These are phyloP conservation scores for Ecdyonurus torrentis DNA, from an alignment of 2,888 invertebrate genomes.

Conservation along the genomic window DNA sequence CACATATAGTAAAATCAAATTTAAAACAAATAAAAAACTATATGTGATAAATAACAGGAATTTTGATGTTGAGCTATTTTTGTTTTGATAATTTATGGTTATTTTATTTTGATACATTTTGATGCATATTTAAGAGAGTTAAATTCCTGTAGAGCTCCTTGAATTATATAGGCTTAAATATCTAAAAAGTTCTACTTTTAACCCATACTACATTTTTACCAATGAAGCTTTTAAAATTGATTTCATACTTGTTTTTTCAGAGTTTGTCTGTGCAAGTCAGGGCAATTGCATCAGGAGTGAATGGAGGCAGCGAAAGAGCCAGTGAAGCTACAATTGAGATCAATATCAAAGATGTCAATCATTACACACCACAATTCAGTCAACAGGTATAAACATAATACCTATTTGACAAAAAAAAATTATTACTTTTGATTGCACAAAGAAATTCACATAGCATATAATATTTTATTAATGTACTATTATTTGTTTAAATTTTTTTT, in stretches of 20 bases:
- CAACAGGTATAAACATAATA: too few species aligned
- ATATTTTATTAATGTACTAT: conserved; percentile 1
- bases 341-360: conserved; percentile 57
- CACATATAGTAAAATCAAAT: too few species aligned
- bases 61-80: too few species aligned
- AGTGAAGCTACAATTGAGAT: conserved; percentile 45
- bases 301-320: neutral
- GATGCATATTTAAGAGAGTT: too few species aligned
- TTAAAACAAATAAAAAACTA: too few species aligned
- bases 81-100: too few species aligned
- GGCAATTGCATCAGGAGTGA: conserved; percentile 2
- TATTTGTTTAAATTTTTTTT: too few species aligned
- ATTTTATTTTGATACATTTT: too few species aligned
- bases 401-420: too few species aligned
- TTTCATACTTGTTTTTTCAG: neutral
- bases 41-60: too few species aligned
- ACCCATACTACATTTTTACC: neutral
- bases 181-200: conserved; percentile 5
- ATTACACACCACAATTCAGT: conserved; percentile 52
- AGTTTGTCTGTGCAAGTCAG: neutral
- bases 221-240: neutral
- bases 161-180: too few species aligned
- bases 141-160: too few species aligned
- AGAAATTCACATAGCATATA: conserved; percentile 1
- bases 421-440: neutral